Evolutionary conservation across 2,888 invertebrate genomes (phyloP).

Genomic region (Itoplectis maculator): DNA sequence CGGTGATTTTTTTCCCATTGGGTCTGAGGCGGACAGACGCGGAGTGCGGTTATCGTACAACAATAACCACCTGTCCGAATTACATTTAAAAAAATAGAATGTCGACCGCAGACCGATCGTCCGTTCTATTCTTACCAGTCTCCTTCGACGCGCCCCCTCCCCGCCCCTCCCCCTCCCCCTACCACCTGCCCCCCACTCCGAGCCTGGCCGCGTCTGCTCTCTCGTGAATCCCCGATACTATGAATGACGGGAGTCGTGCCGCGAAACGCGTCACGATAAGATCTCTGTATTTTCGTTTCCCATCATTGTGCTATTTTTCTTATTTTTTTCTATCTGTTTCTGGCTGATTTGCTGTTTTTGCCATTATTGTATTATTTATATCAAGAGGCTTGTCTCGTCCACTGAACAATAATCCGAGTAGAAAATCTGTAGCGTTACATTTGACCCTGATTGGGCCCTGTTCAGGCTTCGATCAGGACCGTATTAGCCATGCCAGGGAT

Average conservation of each 20-base stretch:
- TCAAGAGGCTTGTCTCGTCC: too few relatives aligned
- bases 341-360: too few relatives aligned
- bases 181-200: constrained; percentile 30
- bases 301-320: too few relatives aligned
- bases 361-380: too few relatives aligned
- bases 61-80: constrained; percentile 15
- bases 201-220: constrained; percentile 48
- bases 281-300: too few relatives aligned
- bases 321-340: too few relatives aligned
- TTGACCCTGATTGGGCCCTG: too few relatives aligned
- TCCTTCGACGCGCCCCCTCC: constrained; percentile 25
- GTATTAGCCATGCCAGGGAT: too few relatives aligned
- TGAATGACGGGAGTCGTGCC: constrained; percentile 66
- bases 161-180: constrained; percentile 38
- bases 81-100: constrained; percentile 33
- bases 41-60: constrained; percentile 13
- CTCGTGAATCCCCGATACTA: constrained; percentile 54
- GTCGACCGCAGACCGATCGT: constrained; percentile 46
- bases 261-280: constrained; percentile 65
- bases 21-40: neutral
- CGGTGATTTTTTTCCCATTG: neutral
- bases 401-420: too few relatives aligned
- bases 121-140: constrained; percentile 53
- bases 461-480: too few relatives aligned
- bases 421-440: too few relatives aligned